These are phyloP conservation scores for Pygoscelis adeliae DNA, from an alignment of 2,113 vertebrate genomes.

Conservation along the genomic window DNA sequence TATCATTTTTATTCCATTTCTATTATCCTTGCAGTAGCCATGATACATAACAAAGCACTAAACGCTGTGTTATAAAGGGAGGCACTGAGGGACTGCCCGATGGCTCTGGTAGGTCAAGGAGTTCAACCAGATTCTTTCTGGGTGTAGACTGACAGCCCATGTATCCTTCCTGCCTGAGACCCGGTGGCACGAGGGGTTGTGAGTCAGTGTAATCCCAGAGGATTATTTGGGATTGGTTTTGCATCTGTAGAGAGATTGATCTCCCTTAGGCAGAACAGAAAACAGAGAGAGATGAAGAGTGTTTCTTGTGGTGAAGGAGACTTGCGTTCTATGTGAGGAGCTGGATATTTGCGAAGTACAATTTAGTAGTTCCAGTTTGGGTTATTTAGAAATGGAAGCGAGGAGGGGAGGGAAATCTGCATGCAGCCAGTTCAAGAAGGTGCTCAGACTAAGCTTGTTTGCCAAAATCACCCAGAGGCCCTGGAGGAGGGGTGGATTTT, in stretches of 20 bases:
- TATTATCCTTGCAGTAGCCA: not conserved
- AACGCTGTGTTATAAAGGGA: not conserved
- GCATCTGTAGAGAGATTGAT: not conserved
- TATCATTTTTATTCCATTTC: conserved; percentile 1
- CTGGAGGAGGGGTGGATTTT: not conserved
- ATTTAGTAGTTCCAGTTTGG: not conserved
- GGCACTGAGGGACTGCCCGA: not conserved
- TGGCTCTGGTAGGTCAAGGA: not conserved
- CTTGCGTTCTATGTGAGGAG: not conserved
- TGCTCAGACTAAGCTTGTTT: not conserved
- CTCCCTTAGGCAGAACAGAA: not conserved
- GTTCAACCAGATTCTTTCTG: not conserved
- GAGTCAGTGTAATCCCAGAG: not conserved
- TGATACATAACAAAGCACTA: not conserved
- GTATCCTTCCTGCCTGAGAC: not conserved
- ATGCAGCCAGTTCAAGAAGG: not conserved
- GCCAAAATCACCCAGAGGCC: not conserved
- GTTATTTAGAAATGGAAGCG: not conserved
- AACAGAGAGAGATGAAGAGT: not conserved
- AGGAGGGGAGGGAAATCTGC: not conserved
- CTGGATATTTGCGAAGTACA: not conserved
- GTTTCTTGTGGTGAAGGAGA: not conserved
- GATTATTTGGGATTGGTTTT: not conserved
- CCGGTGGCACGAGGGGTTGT: not conserved
- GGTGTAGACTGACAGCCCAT: not conserved